Base-by-base conservation (phyloP, 2,888 invertebrate genomes). In the Eledona agricola region DNA sequence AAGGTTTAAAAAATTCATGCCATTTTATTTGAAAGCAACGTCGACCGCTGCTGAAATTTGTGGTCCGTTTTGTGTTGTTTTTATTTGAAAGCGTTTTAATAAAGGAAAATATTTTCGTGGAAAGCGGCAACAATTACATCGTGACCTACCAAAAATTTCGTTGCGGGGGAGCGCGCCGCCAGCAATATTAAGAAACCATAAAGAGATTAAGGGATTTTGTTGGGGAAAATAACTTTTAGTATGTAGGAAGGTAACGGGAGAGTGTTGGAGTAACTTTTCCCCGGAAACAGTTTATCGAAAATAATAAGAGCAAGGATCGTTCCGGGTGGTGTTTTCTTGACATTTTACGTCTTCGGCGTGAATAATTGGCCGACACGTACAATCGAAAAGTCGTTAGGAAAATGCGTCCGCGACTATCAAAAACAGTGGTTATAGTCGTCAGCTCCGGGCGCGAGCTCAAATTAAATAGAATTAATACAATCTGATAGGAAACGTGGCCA, bases 391-490 rank as follows among this genome's bases (percentile, higher is more conserved):
- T 51, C 47, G 29, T 47, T 47, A 47, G 45, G 12, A 22, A 17
- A 42, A 42, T 32, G 43, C 16, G 31, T 31, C 45, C 22, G 19
- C n/a, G 20, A 29, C 13, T 40, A 42, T 29, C 42, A 42, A 20
- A 17, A 25, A 6, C n/a, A 17, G 32, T 32, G 45, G 32, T 23
- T 46, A 34, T 34, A n/a, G 46, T 34, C 19, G 20, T 31, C 26
- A 26, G 29, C 29, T 22, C 31, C 26, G 35, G 20, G 37, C 51
- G 20, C 52, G 31, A 46, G 40, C 51, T 57, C 32, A 53, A 61
- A 65, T 66, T 65, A 65, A 64, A 60, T 62, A 55, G 59, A 64
- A 64, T 67, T 66, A 67, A 66, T 65, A 65, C 60, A 65, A 65
- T 67, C 65, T 64, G 66, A 67, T 67, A 64, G 64, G 58, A 61